Evolutionary conservation across 2,113 vertebrate genomes (phyloP), one percentile per base, ranked within the genome.

Genomic region (Chauna torquata): DNA sequence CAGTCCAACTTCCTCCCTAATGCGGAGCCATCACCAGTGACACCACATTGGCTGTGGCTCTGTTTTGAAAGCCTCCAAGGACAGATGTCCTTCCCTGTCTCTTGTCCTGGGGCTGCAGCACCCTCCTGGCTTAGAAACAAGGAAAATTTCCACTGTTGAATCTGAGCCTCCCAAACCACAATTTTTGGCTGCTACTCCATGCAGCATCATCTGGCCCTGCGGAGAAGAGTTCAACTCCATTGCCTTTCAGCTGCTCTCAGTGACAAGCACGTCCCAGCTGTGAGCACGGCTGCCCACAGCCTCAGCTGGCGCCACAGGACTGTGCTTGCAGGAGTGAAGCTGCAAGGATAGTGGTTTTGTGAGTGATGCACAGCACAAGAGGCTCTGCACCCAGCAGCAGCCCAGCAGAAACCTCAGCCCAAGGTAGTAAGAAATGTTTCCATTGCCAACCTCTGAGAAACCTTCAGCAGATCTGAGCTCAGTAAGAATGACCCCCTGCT

Each of bases 371-470:
- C 14, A 30, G 64, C 30, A 8, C 32, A 11, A 13, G 12, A 13
- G 17, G 38, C 12, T 18, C 19, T 0, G 9, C 36, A 30, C 13
- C 7, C 2, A 11, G 59, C 15, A 20, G 8, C 32, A 1, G 1
- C 11, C 6, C 3, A 7, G 7, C 52, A 77, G 44, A 64, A 74
- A 40, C 27, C 44, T 69, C 80, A 78, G 34, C 49, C 24, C 16
- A 3, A 7, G 20, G 44, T 77, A 42, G 20, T 1, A 4, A 68
- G 14, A 34, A 40, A 27, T 4, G 16, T 49, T 62, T 47, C 72
- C 6, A 1, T 10, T 45, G 25, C 47, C 23, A 15, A 72, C 30
- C 13, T 9, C 27, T 13, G 52, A n/a, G 54, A 23, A 54, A 8
- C 38, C 12, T 8, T 11, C 38, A 23, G 47, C 4, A 2, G 66